Conservation (phyloP, 1,140 invertebrate genomes). For the Megalonaias nervosa region DNA sequence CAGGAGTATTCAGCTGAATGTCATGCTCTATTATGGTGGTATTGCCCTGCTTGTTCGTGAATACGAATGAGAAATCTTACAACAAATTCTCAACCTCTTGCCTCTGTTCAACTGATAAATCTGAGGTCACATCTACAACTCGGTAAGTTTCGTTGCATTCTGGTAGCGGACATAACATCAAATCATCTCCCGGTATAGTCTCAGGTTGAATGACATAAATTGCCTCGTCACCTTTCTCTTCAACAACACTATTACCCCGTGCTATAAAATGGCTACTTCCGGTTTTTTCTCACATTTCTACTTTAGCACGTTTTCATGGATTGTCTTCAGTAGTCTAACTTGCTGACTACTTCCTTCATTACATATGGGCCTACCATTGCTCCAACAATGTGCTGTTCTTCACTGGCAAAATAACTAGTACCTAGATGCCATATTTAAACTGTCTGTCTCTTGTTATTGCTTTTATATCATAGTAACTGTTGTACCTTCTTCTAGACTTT, state of each 20-base stretch:
- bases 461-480: slow-evolving; percentile 29
- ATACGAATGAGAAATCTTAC: slow-evolving; percentile 18
- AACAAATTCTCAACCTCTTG: not conserved
- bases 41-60: slow-evolving; percentile 34
- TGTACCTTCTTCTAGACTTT: slow-evolving; percentile 11
- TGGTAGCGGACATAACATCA: slow-evolving; percentile 2
- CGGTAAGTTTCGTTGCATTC: too few species aligned
- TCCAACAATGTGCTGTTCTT: slow-evolving; percentile 28
- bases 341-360: slow-evolving; percentile 2
- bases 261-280: not conserved
- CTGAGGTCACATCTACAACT: slow-evolving; percentile 1
- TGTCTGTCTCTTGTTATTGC: slow-evolving; percentile 2
- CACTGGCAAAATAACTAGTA: slow-evolving; percentile 21
- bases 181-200: not conserved
- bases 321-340: slow-evolving; percentile 30
- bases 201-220: not conserved
- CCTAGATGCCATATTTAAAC: slow-evolving; percentile 22
- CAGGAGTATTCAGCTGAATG: too few species aligned
- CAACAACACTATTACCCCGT: not conserved
- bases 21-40: slow-evolving; percentile 51
- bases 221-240: not conserved
- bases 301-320: slow-evolving; percentile 39
- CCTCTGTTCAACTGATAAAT: not conserved
- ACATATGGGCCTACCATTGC: slow-evolving; percentile 16
- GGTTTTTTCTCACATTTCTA: slow-evolving; percentile 5